Evolutionary conservation across 2,113 vertebrate genomes (phyloP).

Genomic region (Prietella phreatophila): DNA sequence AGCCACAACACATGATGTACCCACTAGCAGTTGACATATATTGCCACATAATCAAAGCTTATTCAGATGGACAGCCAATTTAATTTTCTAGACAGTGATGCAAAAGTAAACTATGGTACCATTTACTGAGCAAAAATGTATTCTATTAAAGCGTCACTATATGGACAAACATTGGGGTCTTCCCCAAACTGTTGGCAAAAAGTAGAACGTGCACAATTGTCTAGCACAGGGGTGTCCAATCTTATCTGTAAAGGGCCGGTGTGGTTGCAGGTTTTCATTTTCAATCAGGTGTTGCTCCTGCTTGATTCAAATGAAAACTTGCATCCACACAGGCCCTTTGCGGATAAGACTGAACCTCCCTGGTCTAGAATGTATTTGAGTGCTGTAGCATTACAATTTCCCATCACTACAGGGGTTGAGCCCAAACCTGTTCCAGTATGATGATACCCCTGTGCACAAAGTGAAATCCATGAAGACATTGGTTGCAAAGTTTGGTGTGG

Average conservation of each 20-base stretch:
- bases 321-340: too few relatives aligned
- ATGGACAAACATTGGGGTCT: neutral
- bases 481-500: neutral
- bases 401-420: neutral
- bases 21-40: neutral
- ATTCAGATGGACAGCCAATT: too few relatives aligned
- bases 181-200: neutral
- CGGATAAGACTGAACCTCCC: too few relatives aligned
- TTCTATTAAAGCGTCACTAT: neutral
- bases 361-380: neutral
- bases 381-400: neutral
- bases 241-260: too few relatives aligned
- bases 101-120: neutral
- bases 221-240: too few relatives aligned
- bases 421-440: neutral
- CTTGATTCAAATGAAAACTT: too few relatives aligned
- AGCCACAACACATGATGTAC: neutral
- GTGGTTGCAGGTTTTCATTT: too few relatives aligned
- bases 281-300: too few relatives aligned
- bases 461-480: neutral
- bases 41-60: neutral
- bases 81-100: neutral
- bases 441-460: neutral
- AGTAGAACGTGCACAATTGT: neutral
- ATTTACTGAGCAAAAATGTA: neutral